Percentiles rank a stretch among this genome's conserved stretches.
phyloP scores from a whole-genome alignment of 2,888 invertebrate species.

The Hemicrepidius hirtus region DNA sequence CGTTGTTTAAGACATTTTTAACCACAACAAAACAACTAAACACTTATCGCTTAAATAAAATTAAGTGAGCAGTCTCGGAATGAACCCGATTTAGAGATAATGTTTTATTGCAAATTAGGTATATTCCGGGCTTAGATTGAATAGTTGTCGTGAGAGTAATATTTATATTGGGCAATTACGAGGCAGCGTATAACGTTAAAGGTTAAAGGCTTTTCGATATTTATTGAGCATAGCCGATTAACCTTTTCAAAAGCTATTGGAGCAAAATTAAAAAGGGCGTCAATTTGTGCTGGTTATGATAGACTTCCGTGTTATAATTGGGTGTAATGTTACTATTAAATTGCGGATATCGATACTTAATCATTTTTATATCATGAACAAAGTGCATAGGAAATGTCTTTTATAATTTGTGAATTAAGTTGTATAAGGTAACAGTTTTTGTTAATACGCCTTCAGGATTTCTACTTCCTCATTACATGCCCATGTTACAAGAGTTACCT shows the following conservation, averaged over 20 bases:
- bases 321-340: neutral
- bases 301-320: slow-evolving; percentile 28
- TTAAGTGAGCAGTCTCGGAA: no score
- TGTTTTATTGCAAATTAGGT: no score
- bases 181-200: slow-evolving; percentile 8
- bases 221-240: slow-evolving; percentile 22
- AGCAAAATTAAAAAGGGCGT: slow-evolving; percentile 25
- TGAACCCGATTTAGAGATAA: no score
- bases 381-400: neutral
- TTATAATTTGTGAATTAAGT: no score
- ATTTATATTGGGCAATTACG: slow-evolving; percentile 6
- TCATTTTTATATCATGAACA: neutral
- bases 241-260: slow-evolving; percentile 14
- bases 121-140: no score
- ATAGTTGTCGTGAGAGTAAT: neutral
- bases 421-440: no score
- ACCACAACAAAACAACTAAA: no score
- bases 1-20: neutral
- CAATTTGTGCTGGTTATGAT: slow-evolving; percentile 13
- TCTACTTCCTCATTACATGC: no score
- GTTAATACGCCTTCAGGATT: no score
- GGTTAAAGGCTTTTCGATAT: slow-evolving; percentile 25
- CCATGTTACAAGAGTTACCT: no score
- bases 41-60: no score
- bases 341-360: slow-evolving; percentile 5